phyloP scores from a whole-genome alignment of 2,113 vertebrate genomes.

The Trachemys scripta region DNA sequence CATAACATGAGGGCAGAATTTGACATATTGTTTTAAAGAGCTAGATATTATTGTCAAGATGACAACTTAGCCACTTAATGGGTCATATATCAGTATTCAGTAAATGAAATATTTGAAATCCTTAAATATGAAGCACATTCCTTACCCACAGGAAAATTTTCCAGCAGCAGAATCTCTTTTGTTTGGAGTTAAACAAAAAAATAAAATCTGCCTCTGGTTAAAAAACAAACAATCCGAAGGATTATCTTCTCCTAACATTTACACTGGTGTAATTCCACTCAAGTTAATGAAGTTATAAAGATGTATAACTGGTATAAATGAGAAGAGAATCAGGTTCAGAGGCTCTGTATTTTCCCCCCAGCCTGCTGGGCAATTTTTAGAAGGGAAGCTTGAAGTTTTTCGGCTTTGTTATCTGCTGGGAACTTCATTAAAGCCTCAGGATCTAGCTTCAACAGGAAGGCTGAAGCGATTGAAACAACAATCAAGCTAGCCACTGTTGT shows the following conservation, averaged over 20 bases:
- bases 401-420: not conserved
- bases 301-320: not conserved
- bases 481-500: accelerated
- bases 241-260: not conserved
- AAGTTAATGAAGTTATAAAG: not conserved
- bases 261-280: not conserved
- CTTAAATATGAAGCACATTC: not conserved
- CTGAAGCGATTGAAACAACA: not conserved
- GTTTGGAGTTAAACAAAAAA: not conserved
- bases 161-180: not conserved
- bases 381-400: not conserved
- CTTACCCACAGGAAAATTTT: not conserved
- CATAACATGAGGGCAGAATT: not conserved
- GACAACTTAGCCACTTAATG: constrained; percentile 14
- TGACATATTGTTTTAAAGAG: not conserved
- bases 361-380: not conserved
- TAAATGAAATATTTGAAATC: not conserved
- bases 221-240: not conserved
- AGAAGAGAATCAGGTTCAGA: accelerated
- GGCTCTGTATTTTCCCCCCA: not conserved
- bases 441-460: not conserved
- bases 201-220: not conserved
- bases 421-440: not conserved
- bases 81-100: not conserved
- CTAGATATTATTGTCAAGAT: not conserved